These are phyloP conservation scores for Chymomyza procnemis DNA, from an alignment of 2,888 invertebrate genomes.

Conservation along the genomic window DNA sequence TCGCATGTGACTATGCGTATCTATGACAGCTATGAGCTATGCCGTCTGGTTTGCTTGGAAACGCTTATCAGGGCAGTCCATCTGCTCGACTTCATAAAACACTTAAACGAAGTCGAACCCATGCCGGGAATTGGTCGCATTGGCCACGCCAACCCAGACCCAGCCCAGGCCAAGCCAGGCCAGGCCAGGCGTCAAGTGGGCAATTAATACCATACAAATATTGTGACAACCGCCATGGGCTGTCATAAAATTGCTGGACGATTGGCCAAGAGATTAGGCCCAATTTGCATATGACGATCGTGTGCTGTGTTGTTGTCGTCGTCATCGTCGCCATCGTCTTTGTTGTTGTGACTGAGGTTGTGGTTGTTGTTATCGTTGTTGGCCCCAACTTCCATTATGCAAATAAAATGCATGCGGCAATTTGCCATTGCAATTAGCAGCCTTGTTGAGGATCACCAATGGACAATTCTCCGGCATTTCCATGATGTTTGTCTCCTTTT, in stretches of 20 bases:
- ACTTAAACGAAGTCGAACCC: constrained; percentile 46
- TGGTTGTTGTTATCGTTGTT: background rate
- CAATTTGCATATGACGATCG: constrained; percentile 41
- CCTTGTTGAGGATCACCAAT: constrained; percentile 45
- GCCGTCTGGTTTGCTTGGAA: constrained; percentile 19
- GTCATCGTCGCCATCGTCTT: background rate
- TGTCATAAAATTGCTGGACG: constrained; percentile 55
- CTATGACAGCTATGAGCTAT: constrained; percentile 58
- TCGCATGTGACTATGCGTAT: constrained; percentile 49
- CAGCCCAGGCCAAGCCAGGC: background rate
- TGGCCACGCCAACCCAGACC: background rate
- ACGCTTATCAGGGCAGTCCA: constrained; percentile 55
- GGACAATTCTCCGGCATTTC: background rate
- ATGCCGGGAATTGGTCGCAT: constrained; percentile 14
- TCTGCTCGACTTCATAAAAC: constrained; percentile 68
- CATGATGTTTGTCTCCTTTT: constrained; percentile 18
- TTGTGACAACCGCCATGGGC: constrained; percentile 64
- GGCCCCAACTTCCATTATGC: constrained; percentile 42
- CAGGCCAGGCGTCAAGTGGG: constrained; percentile 64
- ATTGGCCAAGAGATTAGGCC: constrained; percentile 36
- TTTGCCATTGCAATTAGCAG: constrained; percentile 66
- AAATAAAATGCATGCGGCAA: constrained; percentile 64
- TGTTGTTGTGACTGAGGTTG: background rate
- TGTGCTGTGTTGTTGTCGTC: background rate
- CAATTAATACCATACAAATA: constrained; percentile 69